These are phyloP conservation scores for Odontamblyopus rebecca DNA, from an alignment of 2,797 vertebrate genomes.

Conservation along the genomic window DNA sequence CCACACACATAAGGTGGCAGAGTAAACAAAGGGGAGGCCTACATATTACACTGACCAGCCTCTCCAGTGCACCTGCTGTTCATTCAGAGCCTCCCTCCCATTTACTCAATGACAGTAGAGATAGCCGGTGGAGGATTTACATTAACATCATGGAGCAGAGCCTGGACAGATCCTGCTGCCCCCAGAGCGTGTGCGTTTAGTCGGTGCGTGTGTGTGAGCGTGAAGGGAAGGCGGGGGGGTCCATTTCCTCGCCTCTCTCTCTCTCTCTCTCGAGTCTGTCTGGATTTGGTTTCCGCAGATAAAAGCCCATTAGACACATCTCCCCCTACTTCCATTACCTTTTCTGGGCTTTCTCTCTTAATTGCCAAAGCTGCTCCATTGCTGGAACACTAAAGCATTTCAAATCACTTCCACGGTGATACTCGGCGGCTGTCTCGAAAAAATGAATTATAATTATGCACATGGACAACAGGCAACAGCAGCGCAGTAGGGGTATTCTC, in stretches of 20 bases:
- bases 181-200: slow-evolving; percentile 42
- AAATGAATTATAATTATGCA: slow-evolving; percentile 58
- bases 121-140: slow-evolving; percentile 69
- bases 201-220: neutral
- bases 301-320: slow-evolving; percentile 85
- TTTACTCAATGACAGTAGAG: slow-evolving; percentile 66
- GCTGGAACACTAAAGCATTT: slow-evolving; percentile 73
- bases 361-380: slow-evolving; percentile 76
- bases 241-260: slow-evolving; percentile 67
- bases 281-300: slow-evolving; percentile 85
- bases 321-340: slow-evolving; percentile 79
- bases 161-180: slow-evolving; percentile 70
- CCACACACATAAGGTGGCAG: slow-evolving; percentile 28
- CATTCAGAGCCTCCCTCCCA: slow-evolving; percentile 66
- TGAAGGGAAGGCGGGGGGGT: slow-evolving; percentile 21
- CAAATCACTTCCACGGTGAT: slow-evolving; percentile 69
- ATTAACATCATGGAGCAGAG: slow-evolving; percentile 70
- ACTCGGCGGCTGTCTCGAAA: slow-evolving; percentile 62
- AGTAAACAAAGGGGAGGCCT: slow-evolving; percentile 32
- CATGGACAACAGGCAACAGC: slow-evolving; percentile 35
- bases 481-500: slow-evolving; percentile 30
- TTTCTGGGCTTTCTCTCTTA: slow-evolving; percentile 74
- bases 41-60: slow-evolving; percentile 47
- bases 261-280: slow-evolving; percentile 62
- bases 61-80: slow-evolving; percentile 63